Evolutionary conservation across 2,797 vertebrate species (phyloP).

Genomic region (Cygnus olor): DNA sequence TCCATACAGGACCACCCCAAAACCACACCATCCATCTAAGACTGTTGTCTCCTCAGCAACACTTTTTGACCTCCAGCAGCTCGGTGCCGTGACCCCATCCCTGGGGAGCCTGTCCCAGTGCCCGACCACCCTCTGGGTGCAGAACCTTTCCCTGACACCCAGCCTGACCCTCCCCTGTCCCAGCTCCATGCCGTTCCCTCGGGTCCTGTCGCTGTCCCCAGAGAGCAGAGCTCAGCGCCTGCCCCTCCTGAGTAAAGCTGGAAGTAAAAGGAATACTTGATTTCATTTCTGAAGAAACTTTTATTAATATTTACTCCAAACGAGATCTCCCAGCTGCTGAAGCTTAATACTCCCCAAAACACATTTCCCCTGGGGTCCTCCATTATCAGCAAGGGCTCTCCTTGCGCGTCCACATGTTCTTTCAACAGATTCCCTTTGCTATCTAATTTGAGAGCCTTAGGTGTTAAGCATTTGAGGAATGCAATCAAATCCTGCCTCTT

Average conservation of each 20-base stretch:
- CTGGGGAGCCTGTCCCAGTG: background rate
- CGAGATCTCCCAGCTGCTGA: background rate
- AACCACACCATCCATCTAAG: background rate
- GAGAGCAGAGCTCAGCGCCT: background rate
- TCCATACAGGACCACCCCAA: too few relatives aligned
- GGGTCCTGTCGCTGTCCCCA: background rate
- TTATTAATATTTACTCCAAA: background rate
- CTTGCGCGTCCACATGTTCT: background rate
- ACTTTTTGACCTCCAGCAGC: background rate
- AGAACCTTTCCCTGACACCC: background rate
- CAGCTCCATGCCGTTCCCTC: background rate
- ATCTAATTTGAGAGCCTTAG: background rate
- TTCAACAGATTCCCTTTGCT: background rate
- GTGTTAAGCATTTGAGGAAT: background rate
- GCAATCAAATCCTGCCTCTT: slow-evolving; percentile 48
- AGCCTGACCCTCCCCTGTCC: too few relatives aligned
- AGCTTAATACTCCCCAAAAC: slow-evolving; percentile 3
- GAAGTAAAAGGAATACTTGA: background rate
- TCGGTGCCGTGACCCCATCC: background rate
- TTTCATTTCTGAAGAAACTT: background rate
- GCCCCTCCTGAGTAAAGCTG: background rate
- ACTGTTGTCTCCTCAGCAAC: background rate
- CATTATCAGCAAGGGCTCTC: background rate
- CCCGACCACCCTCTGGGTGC: background rate
- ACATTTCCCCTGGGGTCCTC: background rate